These are phyloP conservation scores for Urechis unicinctus DNA, from an alignment of 2,888 invertebrate genomes.

Conservation along the genomic window DNA sequence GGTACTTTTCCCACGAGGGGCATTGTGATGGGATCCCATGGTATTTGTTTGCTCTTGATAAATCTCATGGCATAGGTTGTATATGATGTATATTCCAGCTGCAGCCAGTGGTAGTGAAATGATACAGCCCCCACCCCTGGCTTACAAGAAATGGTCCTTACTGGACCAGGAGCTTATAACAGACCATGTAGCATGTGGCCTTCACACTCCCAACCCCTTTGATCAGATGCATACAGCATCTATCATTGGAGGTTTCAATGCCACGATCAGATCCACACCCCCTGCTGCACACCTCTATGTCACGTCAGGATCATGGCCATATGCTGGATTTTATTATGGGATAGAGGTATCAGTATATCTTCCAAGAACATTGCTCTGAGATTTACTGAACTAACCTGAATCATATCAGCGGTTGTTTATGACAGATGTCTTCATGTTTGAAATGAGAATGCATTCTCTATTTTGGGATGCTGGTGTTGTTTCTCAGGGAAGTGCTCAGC, in stretches of 20 bases:
- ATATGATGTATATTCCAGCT: too few species aligned
- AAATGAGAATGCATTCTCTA: background rate
- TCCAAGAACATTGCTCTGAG: too few species aligned
- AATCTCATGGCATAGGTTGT: too few species aligned
- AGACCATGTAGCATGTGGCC: slow-evolving; percentile 62
- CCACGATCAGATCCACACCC: slow-evolving; percentile 58
- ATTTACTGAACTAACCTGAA: background rate
- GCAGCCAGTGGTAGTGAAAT: slow-evolving; percentile 64
- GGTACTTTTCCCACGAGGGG: slow-evolving; percentile 54
- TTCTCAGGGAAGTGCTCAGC: slow-evolving; percentile 66
- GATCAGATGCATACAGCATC: slow-evolving; percentile 81
- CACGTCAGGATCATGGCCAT: slow-evolving; percentile 75
- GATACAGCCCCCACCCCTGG: slow-evolving; percentile 58
- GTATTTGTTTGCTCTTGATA: too few species aligned
- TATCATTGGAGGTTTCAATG: slow-evolving; percentile 53
- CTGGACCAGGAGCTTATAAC: slow-evolving; percentile 63
- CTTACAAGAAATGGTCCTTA: slow-evolving; percentile 82
- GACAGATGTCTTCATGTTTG: too few species aligned
- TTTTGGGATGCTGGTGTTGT: too few species aligned
- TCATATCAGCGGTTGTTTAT: too few species aligned
- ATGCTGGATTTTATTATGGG: slow-evolving; percentile 81
- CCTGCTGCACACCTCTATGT: slow-evolving; percentile 71
- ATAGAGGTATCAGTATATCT: slow-evolving; percentile 62
- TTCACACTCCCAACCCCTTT: slow-evolving; percentile 63
- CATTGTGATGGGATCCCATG: too few species aligned